A percentile compares a stretch with the other conserved stretches of the same genome.
These are phyloP conservation scores for Lamprotornis superbus DNA, from an alignment of 2,113 vertebrate genomes.

Conservation along the genomic window DNA sequence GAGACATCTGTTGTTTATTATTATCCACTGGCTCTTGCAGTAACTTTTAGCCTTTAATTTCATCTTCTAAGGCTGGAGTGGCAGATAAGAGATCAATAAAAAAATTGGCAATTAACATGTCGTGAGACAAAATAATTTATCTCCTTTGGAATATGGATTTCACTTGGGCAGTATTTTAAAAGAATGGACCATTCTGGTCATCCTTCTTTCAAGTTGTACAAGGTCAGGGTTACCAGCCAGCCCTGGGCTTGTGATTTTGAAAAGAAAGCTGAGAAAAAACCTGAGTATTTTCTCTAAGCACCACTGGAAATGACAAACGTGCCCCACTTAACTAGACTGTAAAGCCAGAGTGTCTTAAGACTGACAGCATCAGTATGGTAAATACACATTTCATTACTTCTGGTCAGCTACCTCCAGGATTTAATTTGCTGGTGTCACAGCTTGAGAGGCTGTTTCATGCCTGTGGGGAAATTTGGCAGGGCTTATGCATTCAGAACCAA, in stretches of 20 bases:
- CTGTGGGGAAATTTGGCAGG: slow-evolving; percentile 63
- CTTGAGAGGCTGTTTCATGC: slow-evolving; percentile 41
- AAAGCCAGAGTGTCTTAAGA: slow-evolving; percentile 34
- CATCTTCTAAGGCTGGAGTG: not conserved
- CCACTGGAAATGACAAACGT: slow-evolving; percentile 10
- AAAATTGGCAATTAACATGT: not conserved
- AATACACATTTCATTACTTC: slow-evolving; percentile 72
- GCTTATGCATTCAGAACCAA: slow-evolving; percentile 52
- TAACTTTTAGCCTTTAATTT: not conserved
- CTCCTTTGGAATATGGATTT: not conserved
- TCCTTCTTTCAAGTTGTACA: not conserved
- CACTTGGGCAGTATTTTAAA: not conserved
- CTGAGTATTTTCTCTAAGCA: not conserved
- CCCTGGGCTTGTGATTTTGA: not conserved
- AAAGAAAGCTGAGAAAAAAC: not conserved
- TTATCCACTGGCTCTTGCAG: not conserved
- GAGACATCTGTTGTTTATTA: not conserved
- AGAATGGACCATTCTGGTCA: not conserved
- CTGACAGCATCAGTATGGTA: slow-evolving; percentile 67
- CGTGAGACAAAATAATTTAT: not conserved
- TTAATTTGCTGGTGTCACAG: slow-evolving; percentile 69
- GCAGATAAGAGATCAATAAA: not conserved
- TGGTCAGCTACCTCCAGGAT: slow-evolving; percentile 61
- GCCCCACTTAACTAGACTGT: slow-evolving; percentile 33
- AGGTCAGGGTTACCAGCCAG: not conserved